These are phyloP conservation scores for Burhinus oedicnemus DNA, from an alignment of 2,113 vertebrate genomes.

Conservation along the genomic window DNA sequence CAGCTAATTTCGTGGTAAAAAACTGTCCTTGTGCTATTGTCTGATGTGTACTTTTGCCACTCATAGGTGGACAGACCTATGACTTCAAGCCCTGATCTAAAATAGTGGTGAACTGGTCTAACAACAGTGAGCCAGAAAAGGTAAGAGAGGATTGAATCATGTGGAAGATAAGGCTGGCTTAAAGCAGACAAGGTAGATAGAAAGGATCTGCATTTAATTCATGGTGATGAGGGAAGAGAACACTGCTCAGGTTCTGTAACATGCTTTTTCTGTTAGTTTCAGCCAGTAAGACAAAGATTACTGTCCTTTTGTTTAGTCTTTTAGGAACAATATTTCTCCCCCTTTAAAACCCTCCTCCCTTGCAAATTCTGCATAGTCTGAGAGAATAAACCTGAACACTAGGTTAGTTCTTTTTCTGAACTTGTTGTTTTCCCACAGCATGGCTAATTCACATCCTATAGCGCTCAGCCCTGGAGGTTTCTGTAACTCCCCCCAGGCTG, in stretches of 20 bases:
- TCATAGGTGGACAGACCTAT: slow-evolving; percentile 9
- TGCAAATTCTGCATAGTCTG: neutral
- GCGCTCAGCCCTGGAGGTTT: neutral
- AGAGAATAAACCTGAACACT: neutral
- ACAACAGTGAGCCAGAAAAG: slow-evolving; percentile 43
- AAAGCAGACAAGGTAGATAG: neutral
- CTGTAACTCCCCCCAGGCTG: neutral
- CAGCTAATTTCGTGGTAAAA: neutral
- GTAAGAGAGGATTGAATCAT: neutral
- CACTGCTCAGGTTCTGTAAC: neutral
- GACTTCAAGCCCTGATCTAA: slow-evolving; percentile 21
- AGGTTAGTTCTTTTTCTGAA: neutral
- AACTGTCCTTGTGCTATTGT: neutral
- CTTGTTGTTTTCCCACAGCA: slow-evolving; percentile 13
- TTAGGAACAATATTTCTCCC: neutral
- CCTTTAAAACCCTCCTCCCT: neutral
- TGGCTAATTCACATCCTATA: neutral
- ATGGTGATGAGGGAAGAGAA: neutral
- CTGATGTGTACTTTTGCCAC: neutral
- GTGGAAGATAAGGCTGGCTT: neutral
- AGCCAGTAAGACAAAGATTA: neutral
- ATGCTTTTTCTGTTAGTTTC: neutral
- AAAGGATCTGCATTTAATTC: neutral
- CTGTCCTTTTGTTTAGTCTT: neutral
- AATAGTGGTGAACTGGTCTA: slow-evolving; percentile 38